Evolutionary conservation across 2,113 vertebrate species (phyloP), one percentile per base, ranked within the genome.

Genomic region (Perca fluviatilis): DNA sequence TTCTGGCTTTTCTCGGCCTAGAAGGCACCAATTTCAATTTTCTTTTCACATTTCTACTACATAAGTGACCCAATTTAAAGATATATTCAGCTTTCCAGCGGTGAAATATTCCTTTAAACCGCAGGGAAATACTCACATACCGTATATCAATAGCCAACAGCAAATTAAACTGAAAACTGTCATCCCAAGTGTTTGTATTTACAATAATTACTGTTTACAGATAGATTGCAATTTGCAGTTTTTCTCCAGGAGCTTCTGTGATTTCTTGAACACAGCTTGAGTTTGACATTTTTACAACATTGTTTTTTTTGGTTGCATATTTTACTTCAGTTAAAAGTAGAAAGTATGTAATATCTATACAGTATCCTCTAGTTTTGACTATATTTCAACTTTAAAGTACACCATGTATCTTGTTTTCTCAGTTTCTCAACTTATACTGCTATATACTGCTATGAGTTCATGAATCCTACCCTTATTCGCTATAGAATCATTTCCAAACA

Each of bases 391-490:
- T 21, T 54, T 19, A 18, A 36, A 58, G 27, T 43, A 18, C 11
- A 61, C 21, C 21, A 1, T 56, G 12, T 56, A 30, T 23, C 19
- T 60, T 68, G 25, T 10, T 51, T 68, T 51, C 53, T 62, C 21
- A 49, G 23, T 47, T 86, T 25, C 65, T 57, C 56, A 69, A 63
- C 47, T 82, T 18, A 61, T n/a, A 33, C 11, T 54, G 54, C 56
- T 33, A 33, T 49, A 56, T 27, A 40, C 58, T 51, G 16, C 43
- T 47, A 43, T 56, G 71, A 81, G 62, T 87, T 91, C 51, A 82
- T 66, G 69, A 10, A 15, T 46, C 6, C 43, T 18, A 12, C 58
- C 14, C 68, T 66, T 36, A 12, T 77, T 58, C 23, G 9, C 66
- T 43, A 23, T 67, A 56, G 36, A 64, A 72, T 43, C 1, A 69